These are phyloP conservation scores for Crocodylus rhombifer DNA, from an alignment of 2,797 vertebrate species.

Conservation along the genomic window DNA sequence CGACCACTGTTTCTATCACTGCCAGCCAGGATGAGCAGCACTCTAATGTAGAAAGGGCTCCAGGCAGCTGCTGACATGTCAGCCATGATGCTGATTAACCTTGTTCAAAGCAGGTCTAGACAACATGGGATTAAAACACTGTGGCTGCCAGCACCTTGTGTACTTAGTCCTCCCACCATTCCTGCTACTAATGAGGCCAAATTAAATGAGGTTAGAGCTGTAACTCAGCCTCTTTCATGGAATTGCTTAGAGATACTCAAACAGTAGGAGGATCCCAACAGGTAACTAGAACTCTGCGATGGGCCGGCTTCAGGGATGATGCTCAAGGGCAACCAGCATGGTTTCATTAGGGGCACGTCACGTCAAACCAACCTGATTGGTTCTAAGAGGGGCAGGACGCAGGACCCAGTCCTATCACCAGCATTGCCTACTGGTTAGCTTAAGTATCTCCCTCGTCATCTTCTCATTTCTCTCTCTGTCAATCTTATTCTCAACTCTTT, in stretches of 20 bases:
- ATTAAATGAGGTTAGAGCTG: background rate
- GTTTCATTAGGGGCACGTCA: background rate
- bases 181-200: background rate
- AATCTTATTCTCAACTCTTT: no score
- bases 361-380: background rate
- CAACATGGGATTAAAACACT: background rate
- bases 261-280: background rate
- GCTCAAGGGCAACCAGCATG: background rate
- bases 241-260: background rate
- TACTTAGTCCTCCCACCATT: background rate
- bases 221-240: background rate
- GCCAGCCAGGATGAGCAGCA: slow-evolving; percentile 41
- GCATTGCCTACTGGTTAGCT: no score
- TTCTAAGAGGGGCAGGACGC: no score
- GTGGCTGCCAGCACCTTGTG: background rate
- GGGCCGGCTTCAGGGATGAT: no score
- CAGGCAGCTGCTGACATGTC: background rate
- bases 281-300: background rate
- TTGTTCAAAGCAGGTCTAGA: background rate
- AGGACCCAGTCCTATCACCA: no score
- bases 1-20: slow-evolving; percentile 61
- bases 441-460: no score
- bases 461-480: no score
- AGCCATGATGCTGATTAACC: background rate
- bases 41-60: slow-evolving; percentile 29